Conservation (phyloP, 2,797 vertebrate species). For the Brotula barbata region DNA sequence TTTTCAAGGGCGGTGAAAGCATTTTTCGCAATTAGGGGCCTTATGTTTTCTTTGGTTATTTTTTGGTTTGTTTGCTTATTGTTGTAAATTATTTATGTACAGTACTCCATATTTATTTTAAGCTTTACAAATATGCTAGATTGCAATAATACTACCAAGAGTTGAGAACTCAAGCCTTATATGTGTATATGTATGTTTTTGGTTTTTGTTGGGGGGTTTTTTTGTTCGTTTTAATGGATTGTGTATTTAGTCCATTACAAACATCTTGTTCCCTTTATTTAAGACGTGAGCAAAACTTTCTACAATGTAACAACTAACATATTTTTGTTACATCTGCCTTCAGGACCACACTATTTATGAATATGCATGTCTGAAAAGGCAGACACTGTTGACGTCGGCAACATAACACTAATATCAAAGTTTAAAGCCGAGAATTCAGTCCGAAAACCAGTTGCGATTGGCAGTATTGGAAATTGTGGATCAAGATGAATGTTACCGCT, state of each 20-base stretch:
- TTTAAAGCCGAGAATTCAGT: conserved; percentile 1
- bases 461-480: conserved; percentile 30
- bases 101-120: conserved; percentile 84
- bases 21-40: conserved; percentile 71
- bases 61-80: conserved; percentile 53
- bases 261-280: conserved; percentile 63
- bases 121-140: conserved; percentile 82
- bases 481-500: conserved; percentile 9
- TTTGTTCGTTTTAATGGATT: conserved; percentile 54
- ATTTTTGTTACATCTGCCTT: conserved; percentile 56
- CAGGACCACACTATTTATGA: conserved; percentile 59
- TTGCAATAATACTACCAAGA: conserved; percentile 85
- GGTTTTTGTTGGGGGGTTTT: no score
- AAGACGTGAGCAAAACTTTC: conserved; percentile 52
- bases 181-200: conserved; percentile 75
- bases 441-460: not conserved
- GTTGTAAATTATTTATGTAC: conserved; percentile 84
- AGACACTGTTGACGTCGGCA: conserved; percentile 11
- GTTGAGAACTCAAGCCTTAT: conserved; percentile 84
- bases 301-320: conserved; percentile 31
- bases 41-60: conserved; percentile 59
- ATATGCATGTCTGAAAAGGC: conserved; percentile 45
- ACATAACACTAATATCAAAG: conserved; percentile 40
- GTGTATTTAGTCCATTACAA: conserved; percentile 57
- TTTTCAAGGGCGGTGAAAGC: conserved; percentile 43